A percentile compares a stretch with the other conserved stretches of the same genome.
phyloP scores from a whole-genome alignment of 1,140 invertebrate species.

The Parasteatoda tepidariorum region DNA sequence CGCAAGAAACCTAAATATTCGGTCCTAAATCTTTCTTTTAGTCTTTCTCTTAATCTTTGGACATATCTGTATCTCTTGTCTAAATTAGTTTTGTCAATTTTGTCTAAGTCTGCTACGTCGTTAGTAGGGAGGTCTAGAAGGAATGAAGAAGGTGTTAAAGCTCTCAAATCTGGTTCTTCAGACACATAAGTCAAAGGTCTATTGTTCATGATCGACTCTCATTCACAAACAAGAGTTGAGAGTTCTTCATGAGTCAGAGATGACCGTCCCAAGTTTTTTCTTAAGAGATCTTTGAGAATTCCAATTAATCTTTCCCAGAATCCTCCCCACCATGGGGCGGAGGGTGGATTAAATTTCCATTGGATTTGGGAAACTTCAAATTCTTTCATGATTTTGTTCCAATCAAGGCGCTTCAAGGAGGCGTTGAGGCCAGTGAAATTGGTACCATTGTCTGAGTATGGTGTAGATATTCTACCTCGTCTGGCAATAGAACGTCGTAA shows the following conservation, averaged over 20 bases:
- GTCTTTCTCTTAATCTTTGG: neutral
- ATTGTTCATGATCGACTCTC: constrained; percentile 60
- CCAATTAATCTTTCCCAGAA: constrained; percentile 68
- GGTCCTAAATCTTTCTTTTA: neutral
- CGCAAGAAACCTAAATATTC: constrained; percentile 1
- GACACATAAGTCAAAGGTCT: constrained; percentile 59
- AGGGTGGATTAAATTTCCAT: constrained; percentile 65
- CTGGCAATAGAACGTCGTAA: constrained; percentile 57
- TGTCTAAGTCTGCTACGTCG: neutral
- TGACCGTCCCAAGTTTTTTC: constrained; percentile 64
- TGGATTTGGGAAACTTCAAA: neutral
- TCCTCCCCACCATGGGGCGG: constrained; percentile 69
- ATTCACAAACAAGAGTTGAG: constrained; percentile 63
- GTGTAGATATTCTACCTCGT: neutral
- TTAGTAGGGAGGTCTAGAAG: neutral
- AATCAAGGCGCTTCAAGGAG: neutral
- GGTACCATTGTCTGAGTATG: constrained; percentile 63
- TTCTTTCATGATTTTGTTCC: too few relatives aligned
- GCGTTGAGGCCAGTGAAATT: neutral
- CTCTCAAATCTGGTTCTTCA: constrained; percentile 3
- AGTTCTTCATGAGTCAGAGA: constrained; percentile 62
- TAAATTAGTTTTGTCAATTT: neutral
- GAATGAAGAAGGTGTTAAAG: neutral
- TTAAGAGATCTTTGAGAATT: constrained; percentile 63
- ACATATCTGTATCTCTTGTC: neutral